phyloP scores from a whole-genome alignment of 2,797 vertebrate species.

The Argya squamiceps region DNA sequence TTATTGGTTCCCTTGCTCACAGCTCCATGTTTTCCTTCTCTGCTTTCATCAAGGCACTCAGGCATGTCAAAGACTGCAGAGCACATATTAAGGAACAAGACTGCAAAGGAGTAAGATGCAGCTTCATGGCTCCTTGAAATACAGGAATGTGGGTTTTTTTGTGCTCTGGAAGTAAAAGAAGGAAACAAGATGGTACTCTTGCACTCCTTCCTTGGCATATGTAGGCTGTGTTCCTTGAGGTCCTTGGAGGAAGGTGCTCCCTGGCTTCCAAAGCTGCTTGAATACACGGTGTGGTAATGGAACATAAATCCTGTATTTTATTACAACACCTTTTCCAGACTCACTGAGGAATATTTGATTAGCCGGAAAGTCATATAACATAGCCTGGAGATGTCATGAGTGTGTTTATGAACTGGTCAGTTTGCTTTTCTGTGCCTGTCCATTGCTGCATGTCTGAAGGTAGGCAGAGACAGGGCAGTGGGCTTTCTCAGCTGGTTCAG shows the following conservation, averaged over 20 bases:
- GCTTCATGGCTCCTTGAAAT: neutral
- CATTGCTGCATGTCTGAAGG: neutral
- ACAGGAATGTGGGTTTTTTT: neutral
- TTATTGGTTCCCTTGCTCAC: neutral
- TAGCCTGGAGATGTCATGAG: neutral
- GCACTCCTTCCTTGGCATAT: neutral
- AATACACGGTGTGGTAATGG: accelerated
- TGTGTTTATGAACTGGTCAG: accelerated
- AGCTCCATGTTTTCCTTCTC: neutral
- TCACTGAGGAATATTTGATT: neutral
- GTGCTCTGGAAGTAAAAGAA: neutral
- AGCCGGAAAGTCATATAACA: neutral
- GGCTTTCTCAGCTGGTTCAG: neutral
- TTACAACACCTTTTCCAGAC: neutral
- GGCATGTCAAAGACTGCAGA: neutral
- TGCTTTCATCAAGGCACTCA: neutral
- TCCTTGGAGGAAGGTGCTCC: neutral
- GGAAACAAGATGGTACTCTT: neutral
- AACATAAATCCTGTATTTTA: neutral
- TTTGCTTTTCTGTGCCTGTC: neutral
- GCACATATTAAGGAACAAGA: neutral
- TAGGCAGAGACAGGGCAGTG: neutral
- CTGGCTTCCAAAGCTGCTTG: neutral
- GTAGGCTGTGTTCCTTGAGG: neutral
- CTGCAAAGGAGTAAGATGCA: neutral